A percentile compares a stretch with the other conserved stretches of the same genome.
Evolutionary conservation across 2,113 vertebrate genomes (phyloP).

Genomic region (Chlamydotis undulata): DNA sequence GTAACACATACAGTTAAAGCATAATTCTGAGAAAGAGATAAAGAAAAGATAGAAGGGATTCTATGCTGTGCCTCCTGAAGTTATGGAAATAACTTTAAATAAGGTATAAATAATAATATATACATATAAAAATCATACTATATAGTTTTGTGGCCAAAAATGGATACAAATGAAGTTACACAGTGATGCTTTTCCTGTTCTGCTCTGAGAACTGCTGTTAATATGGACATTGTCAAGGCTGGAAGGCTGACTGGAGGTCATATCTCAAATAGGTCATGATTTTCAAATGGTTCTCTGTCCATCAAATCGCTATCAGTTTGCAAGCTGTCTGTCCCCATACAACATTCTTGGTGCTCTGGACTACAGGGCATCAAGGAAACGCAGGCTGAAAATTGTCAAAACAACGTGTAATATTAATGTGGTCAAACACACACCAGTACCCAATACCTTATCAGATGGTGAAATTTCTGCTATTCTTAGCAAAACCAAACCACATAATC

Average conservation of each 20-base stretch:
- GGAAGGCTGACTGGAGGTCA: neutral
- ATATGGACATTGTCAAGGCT: neutral
- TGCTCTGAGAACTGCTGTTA: neutral
- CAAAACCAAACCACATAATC: neutral
- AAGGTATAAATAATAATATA: neutral
- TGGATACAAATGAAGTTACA: neutral
- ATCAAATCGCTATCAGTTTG: neutral
- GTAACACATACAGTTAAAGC: neutral
- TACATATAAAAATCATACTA: neutral
- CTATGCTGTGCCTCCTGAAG: neutral
- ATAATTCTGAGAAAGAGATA: neutral
- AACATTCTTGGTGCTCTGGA: neutral
- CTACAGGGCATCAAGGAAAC: neutral
- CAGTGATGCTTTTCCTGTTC: neutral
- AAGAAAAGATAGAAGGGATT: neutral
- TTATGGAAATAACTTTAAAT: neutral
- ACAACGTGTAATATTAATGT: fast-evolving
- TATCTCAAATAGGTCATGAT: neutral
- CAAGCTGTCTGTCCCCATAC: neutral
- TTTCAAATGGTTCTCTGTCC: neutral
- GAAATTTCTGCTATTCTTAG: neutral
- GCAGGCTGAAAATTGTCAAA: neutral
- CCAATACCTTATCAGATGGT: neutral
- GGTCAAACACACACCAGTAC: neutral
- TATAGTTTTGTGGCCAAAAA: neutral